Conservation (phyloP, 2,797 vertebrate species). For the Menidia menidia region DNA sequence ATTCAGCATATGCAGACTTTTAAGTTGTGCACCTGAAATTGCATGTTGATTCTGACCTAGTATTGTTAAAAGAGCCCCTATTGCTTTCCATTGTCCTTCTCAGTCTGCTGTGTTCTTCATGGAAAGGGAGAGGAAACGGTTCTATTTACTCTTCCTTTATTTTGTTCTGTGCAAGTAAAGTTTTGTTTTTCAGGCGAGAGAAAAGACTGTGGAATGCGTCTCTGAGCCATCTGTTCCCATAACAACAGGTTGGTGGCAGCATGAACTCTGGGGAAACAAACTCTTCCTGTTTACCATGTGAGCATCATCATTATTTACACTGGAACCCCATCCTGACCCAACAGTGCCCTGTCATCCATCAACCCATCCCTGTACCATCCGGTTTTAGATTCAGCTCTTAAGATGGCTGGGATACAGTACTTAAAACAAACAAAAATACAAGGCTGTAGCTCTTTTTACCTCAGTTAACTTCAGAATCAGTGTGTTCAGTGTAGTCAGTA, state of each 20-base stretch:
- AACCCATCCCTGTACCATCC: not conserved
- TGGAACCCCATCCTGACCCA: slow-evolving; percentile 39
- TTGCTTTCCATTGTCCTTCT: slow-evolving; percentile 12
- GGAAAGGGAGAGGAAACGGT: slow-evolving; percentile 8
- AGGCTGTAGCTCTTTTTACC: too few species aligned
- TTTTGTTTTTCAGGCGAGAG: slow-evolving; percentile 5
- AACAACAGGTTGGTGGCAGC: slow-evolving; percentile 63
- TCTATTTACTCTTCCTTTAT: slow-evolving; percentile 52
- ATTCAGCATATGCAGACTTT: not conserved
- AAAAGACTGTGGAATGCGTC: slow-evolving; percentile 62
- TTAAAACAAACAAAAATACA: not conserved
- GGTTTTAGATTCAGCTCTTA: not conserved
- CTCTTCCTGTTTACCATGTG: slow-evolving; percentile 70
- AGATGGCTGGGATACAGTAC: not conserved
- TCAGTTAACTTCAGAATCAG: too few species aligned
- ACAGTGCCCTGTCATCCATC: slow-evolving; percentile 5
- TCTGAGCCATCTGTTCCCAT: slow-evolving; percentile 66
- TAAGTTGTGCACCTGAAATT: not conserved
- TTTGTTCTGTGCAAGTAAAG: slow-evolving; percentile 6
- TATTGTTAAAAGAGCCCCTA: not conserved
- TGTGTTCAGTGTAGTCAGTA: too few species aligned
- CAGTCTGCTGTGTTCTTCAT: slow-evolving; percentile 5
- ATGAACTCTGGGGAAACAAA: slow-evolving; percentile 65
- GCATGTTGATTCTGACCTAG: not conserved
- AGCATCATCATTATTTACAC: slow-evolving; percentile 44